phyloP scores from a whole-genome alignment of 2,888 invertebrate species.

The Chrysotoxum bicinctum region DNA sequence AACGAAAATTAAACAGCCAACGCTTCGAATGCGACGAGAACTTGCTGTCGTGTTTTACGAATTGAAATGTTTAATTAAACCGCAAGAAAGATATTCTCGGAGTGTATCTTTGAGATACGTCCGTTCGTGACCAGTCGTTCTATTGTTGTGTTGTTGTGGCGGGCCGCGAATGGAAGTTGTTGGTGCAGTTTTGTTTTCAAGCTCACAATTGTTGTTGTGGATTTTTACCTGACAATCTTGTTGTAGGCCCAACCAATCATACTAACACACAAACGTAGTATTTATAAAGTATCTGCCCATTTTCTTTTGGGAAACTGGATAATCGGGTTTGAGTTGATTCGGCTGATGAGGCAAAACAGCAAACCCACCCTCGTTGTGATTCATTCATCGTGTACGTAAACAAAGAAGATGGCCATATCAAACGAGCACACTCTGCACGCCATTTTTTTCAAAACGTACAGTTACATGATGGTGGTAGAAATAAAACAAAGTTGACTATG shows the following conservation, averaged over 20 bases:
- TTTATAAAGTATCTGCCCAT: conserved; percentile 50
- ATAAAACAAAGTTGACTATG: background rate
- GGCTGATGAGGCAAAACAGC: conserved; percentile 13
- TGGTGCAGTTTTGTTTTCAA: conserved; percentile 61
- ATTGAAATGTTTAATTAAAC: conserved; percentile 58
- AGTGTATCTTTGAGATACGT: conserved; percentile 73
- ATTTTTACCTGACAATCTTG: conserved; percentile 68
- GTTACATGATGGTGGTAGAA: conserved; percentile 43
- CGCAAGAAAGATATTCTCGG: conserved; percentile 49
- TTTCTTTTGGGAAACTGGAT: conserved; percentile 53
- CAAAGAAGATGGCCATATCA: conserved; percentile 49
- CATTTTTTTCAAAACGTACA: conserved; percentile 47
- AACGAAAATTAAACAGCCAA: conserved; percentile 61
- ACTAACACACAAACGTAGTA: conserved; percentile 32
- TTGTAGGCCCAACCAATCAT: conserved; percentile 52
- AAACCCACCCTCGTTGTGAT: conserved; percentile 24
- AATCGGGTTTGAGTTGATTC: conserved; percentile 44
- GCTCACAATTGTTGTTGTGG: conserved; percentile 29
- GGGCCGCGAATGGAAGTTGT: conserved; percentile 61
- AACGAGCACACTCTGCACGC: conserved; percentile 42
- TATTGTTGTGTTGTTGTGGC: conserved; percentile 80
- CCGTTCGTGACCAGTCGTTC: conserved; percentile 81
- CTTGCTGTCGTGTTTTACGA: conserved; percentile 70
- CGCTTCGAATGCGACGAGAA: conserved; percentile 45
- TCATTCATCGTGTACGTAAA: background rate